These are phyloP conservation scores for Orycteropus afer DNA, from an alignment of 2,113 vertebrate genomes.

Conservation along the genomic window DNA sequence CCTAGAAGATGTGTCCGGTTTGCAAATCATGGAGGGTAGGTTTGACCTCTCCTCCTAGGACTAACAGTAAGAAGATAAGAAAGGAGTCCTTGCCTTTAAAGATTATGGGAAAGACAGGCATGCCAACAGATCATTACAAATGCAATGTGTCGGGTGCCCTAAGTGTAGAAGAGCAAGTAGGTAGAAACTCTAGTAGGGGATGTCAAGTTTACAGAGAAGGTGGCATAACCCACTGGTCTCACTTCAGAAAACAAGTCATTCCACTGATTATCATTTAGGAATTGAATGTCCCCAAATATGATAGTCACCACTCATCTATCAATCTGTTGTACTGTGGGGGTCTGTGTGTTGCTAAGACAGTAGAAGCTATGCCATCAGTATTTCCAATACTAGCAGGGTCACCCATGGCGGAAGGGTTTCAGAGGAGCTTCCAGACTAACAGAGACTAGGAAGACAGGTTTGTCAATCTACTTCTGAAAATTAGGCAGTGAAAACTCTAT, in stretches of 20 bases:
- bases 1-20: neutral
- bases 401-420: neutral
- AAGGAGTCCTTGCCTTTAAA: neutral
- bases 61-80: neutral
- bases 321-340: neutral
- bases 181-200: neutral
- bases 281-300: neutral
- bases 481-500: neutral
- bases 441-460: neutral
- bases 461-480: neutral
- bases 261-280: neutral
- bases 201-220: neutral
- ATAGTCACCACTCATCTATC: neutral
- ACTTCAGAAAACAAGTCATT: conserved; percentile 8
- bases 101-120: neutral
- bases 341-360: too few relatives aligned
- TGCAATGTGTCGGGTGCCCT: neutral
- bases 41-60: neutral
- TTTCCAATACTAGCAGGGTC: neutral
- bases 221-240: neutral
- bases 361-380: neutral
- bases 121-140: neutral
- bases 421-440: neutral
- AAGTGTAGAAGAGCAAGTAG: neutral
- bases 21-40: neutral